Conservation (phyloP, 2,797 vertebrate genomes). For the Sebastes iracundus region DNA sequence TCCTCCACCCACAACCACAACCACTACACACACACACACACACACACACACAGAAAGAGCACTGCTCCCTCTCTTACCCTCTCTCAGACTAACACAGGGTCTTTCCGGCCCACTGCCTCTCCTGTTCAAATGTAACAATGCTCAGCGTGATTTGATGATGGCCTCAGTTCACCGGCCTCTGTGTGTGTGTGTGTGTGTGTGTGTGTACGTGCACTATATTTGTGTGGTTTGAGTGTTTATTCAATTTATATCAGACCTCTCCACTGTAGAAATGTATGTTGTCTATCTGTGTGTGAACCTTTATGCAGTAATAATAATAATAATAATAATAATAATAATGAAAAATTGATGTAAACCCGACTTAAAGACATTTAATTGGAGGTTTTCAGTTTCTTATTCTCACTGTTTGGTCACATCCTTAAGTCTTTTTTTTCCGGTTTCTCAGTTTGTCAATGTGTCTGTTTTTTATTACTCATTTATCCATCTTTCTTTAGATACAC, state of each 20-base stretch:
- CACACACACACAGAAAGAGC: slow-evolving; percentile 2
- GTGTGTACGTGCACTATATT: neutral
- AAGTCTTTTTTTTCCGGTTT: neutral
- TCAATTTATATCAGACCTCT: neutral
- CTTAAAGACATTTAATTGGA: neutral
- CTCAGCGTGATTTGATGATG: slow-evolving; percentile 82
- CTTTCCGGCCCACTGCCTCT: slow-evolving; percentile 76
- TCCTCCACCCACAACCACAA: slow-evolving; percentile 25
- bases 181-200: slow-evolving; percentile 33
- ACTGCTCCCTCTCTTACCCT: slow-evolving; percentile 48
- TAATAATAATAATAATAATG: neutral
- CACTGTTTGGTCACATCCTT: neutral
- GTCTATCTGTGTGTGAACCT: neutral
- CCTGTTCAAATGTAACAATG: slow-evolving; percentile 81
- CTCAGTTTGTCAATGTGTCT: neutral
- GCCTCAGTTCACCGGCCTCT: slow-evolving; percentile 69
- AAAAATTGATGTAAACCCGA: neutral
- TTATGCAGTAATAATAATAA: neutral
- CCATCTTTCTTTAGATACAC: neutral
- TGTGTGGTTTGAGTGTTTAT: slow-evolving; percentile 15
- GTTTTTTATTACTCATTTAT: neutral
- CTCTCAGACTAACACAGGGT: slow-evolving; percentile 69
- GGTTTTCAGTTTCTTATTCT: neutral
- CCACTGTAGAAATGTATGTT: neutral
- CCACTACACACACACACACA: slow-evolving; percentile 24